Conservation (phyloP, 1,140 invertebrate species). For the Drosophila carrolli region DNA sequence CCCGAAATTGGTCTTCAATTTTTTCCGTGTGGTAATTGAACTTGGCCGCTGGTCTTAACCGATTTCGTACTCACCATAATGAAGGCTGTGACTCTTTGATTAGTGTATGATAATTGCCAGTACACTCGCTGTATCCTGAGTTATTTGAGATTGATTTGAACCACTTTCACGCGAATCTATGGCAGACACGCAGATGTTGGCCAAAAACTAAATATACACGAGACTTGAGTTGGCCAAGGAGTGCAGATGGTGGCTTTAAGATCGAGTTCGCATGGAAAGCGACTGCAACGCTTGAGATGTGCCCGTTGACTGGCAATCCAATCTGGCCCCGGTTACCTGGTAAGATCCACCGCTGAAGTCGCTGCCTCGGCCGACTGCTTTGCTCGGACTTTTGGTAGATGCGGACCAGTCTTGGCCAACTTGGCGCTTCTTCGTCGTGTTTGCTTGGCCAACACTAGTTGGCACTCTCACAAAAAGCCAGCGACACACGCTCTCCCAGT, state of each 20-base stretch:
- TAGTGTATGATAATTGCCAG: conserved; percentile 5
- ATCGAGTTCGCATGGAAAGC: conserved; percentile 47
- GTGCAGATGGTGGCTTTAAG: conserved; percentile 12
- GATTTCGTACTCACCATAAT: conserved; percentile 27
- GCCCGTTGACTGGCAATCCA: conserved; percentile 69
- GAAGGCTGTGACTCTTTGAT: conserved; percentile 20
- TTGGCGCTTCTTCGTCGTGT: conserved; percentile 61
- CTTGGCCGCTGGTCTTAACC: conserved; percentile 2
- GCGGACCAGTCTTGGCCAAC: conserved; percentile 47
- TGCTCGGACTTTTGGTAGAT: conserved; percentile 15
- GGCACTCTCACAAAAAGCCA: conserved; percentile 41
- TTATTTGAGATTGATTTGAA: conserved; percentile 55
- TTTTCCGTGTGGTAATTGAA: conserved; percentile 3
- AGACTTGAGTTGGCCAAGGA: conserved; percentile 13
- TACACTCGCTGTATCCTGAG: conserved; percentile 52
- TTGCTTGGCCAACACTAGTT: conserved; percentile 43
- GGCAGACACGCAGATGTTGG: conserved; percentile 65
- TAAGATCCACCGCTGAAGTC: conserved; percentile 50
- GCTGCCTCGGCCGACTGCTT: conserved; percentile 11
- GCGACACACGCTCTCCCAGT: conserved; percentile 65
- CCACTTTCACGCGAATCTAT: conserved; percentile 72
- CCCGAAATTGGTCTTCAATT: neutral
- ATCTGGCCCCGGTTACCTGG: conserved; percentile 59
- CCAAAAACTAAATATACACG: conserved; percentile 42
- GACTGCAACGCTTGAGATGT: conserved; percentile 76